Percentiles rank a stretch among this genome's conserved stretches.
These are phyloP conservation scores for Macrotus californicus DNA, from an alignment of 2,113 vertebrate species.

Conservation along the genomic window DNA sequence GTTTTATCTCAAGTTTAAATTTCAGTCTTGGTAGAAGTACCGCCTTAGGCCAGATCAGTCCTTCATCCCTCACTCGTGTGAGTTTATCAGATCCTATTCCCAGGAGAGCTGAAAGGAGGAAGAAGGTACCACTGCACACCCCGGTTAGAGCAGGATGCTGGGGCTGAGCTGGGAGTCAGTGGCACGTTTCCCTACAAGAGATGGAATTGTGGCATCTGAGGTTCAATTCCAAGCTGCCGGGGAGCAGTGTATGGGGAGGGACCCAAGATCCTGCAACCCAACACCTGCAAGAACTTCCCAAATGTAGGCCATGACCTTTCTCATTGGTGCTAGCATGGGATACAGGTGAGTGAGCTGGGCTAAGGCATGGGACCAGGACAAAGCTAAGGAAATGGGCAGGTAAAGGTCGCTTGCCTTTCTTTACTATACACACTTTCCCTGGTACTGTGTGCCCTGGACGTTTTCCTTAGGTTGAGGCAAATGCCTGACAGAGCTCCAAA, in stretches of 20 bases:
- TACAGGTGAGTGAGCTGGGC: background rate
- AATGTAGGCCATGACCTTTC: background rate
- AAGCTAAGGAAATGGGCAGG: background rate
- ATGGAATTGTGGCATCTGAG: too few species aligned
- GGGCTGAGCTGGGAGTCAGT: too few species aligned
- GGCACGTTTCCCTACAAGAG: too few species aligned
- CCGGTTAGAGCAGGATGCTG: too few species aligned
- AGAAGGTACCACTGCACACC: background rate
- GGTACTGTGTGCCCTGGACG: background rate
- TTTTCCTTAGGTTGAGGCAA: background rate
- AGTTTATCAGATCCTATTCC: background rate
- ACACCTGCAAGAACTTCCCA: too few species aligned
- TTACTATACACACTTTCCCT: background rate
- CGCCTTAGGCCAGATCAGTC: background rate
- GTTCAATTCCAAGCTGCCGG: background rate
- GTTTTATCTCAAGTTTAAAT: background rate
- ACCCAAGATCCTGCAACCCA: too few species aligned
- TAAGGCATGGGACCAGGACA: background rate
- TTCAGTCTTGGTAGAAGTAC: background rate
- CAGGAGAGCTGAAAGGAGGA: background rate
- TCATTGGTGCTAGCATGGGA: background rate
- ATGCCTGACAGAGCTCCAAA: background rate
- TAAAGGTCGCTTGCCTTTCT: background rate
- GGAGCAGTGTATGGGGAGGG: background rate
- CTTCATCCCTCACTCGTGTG: background rate